phyloP scores from a whole-genome alignment of 2,797 vertebrate species.

The Ctenopoma multispine region DNA sequence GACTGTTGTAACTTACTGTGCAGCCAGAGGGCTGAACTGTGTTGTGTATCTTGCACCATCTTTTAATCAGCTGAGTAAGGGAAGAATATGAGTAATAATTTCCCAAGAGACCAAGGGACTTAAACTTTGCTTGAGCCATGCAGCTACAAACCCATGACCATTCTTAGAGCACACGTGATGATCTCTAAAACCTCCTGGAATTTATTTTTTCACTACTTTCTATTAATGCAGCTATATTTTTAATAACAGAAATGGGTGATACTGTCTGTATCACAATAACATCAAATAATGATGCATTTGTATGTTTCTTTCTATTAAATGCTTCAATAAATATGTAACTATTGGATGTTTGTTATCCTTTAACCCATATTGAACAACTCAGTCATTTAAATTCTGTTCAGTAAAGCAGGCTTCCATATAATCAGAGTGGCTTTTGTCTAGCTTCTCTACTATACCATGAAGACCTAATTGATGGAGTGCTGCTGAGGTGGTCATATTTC shows the following conservation, averaged over 20 bases:
- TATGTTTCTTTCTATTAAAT: not conserved
- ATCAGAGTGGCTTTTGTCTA: no score
- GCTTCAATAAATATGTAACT: no score
- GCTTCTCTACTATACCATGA: no score
- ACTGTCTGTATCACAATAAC: not conserved
- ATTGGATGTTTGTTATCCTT: no score
- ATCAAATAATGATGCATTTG: not conserved
- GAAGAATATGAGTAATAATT: slow-evolving; percentile 48
- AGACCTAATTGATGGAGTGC: no score
- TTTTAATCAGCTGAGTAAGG: slow-evolving; percentile 63
- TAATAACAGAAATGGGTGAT: not conserved
- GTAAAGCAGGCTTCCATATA: no score
- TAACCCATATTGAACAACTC: no score
- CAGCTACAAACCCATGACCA: slow-evolving; percentile 6
- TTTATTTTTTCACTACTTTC: not conserved
- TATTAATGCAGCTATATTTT: not conserved
- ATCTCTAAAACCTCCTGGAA: not conserved
- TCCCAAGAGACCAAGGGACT: slow-evolving; percentile 36
- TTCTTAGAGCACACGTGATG: slow-evolving; percentile 1
- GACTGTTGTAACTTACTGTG: slow-evolving; percentile 53
- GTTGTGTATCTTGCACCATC: slow-evolving; percentile 46
- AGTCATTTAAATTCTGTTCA: no score
- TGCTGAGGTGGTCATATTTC: no score
- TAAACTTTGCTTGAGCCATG: slow-evolving; percentile 22
- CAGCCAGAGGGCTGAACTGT: slow-evolving; percentile 44